Evolutionary conservation across 2,113 vertebrate genomes (phyloP), one percentile per base, ranked within the genome.

Genomic region (Pterocles orientalis): DNA sequence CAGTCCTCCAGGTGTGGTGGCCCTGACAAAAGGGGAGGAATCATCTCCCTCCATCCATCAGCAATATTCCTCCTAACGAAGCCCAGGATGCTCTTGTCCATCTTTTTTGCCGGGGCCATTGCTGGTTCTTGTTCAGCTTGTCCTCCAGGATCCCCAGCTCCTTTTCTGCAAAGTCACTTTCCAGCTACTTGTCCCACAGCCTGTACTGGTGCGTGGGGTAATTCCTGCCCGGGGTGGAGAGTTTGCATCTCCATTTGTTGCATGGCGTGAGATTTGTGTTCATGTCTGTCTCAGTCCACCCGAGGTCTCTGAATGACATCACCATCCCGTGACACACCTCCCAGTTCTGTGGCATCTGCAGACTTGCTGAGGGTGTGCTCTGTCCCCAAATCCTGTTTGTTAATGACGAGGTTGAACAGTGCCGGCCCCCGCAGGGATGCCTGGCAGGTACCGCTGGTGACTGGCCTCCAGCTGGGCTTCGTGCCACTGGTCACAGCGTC

Each of bases 281-380:
- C 2, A 50, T 41, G 26, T 51, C 9, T 66, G 7, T 36, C 51
- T 58, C 43, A 21, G 4, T 31, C 31, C 60, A 23, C 0, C 0
- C 51, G 21, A 66, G 77, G 51, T 64, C 18, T 70, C n/a, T 66
- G 68, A 73, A 33, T 18, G 69, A 51, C 34, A 64, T 25, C 51
- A 10, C 12, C 20, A 14, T 26, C 24, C 41, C 9, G 36, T 33
- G 26, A 21, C 14, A 9, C 29, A 14, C 31, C 23, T 70, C 16
- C 43, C 19, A 3, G 1, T 62, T 57, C 25, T 14, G 1, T 33
- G 48, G 41, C 29, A 14, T 20, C 68, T 72, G 47, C 21, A 45
- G 9, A 45, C 31, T 12, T 65, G 71, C 51, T 75, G 70, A 33
- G 7, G 29, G n/a, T 34, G n/a, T 9, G 3, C n/a, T 58, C 15